Conservation (phyloP, 1,140 invertebrate genomes). For the Drosophila sucinea region DNA sequence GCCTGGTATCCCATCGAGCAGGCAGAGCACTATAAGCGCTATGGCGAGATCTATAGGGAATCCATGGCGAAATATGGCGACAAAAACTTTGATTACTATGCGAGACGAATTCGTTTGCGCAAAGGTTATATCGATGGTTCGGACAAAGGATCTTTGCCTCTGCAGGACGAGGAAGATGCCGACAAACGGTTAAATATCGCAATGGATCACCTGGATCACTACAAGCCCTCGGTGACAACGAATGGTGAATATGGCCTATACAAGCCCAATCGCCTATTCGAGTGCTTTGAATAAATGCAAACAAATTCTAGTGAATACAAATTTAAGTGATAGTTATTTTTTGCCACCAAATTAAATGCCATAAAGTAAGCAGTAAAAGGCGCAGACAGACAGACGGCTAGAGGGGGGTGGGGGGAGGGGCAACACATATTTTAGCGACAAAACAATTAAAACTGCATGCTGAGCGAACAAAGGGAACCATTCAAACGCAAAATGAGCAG, state of each 20-base stretch:
- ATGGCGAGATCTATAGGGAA: slow-evolving; percentile 33
- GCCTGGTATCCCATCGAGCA: slow-evolving; percentile 42
- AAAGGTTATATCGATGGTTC: neutral
- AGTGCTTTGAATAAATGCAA: slow-evolving; percentile 7
- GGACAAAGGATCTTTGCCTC: neutral
- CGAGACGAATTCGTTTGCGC: slow-evolving; percentile 18
- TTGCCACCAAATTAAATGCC: slow-evolving; percentile 61
- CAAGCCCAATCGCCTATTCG: slow-evolving; percentile 10
- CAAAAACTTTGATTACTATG: slow-evolving; percentile 31
- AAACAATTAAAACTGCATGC: slow-evolving; percentile 75
- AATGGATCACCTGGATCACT: slow-evolving; percentile 32
- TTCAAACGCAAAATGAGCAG: slow-evolving; percentile 59
- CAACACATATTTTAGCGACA: slow-evolving; percentile 61
- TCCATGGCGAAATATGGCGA: slow-evolving; percentile 29
- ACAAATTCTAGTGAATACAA: neutral
- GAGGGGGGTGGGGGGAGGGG: neutral
- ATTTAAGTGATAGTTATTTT: slow-evolving; percentile 40
- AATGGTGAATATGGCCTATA: slow-evolving; percentile 53
- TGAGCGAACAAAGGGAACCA: slow-evolving; percentile 51
- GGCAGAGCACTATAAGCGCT: slow-evolving; percentile 19
- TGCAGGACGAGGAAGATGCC: neutral
- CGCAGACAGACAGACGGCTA: slow-evolving; percentile 3
- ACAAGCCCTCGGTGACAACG: slow-evolving; percentile 27
- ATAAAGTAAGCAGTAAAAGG: slow-evolving; percentile 56
- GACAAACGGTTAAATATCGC: neutral